These are phyloP conservation scores for Rallus crepitans DNA, from an alignment of 2,797 vertebrate species.

Conservation along the genomic window DNA sequence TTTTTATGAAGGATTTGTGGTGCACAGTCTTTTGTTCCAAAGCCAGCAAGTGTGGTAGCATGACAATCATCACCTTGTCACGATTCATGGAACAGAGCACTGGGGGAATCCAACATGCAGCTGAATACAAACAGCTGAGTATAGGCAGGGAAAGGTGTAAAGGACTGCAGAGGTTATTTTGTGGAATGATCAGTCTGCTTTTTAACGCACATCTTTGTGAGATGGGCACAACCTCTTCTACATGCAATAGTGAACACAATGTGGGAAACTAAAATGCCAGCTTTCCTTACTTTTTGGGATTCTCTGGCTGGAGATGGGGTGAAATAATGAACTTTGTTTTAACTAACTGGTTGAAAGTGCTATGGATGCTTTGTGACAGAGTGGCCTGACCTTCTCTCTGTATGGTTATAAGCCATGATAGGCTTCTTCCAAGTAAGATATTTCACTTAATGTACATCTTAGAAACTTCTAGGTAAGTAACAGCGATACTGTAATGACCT, in stretches of 20 bases:
- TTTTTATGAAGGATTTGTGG: background rate
- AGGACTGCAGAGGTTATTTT: background rate
- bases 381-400: background rate
- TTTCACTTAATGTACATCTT: background rate
- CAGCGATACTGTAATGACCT: background rate
- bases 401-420: background rate
- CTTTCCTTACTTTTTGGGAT: background rate
- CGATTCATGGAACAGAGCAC: background rate
- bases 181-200: background rate
- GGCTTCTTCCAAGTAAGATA: background rate
- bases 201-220: background rate
- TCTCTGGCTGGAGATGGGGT: background rate
- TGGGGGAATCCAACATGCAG: background rate
- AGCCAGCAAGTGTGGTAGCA: background rate
- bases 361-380: background rate
- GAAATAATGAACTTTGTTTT: background rate
- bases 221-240: background rate
- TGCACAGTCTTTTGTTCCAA: background rate
- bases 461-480: background rate
- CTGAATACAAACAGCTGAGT: background rate
- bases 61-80: slow-evolving; percentile 2
- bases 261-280: background rate
- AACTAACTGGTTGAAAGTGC: background rate
- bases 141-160: background rate
- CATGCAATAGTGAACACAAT: background rate